Base-by-base conservation (phyloP, 2,888 invertebrate species). In the Xanthia togata region DNA sequence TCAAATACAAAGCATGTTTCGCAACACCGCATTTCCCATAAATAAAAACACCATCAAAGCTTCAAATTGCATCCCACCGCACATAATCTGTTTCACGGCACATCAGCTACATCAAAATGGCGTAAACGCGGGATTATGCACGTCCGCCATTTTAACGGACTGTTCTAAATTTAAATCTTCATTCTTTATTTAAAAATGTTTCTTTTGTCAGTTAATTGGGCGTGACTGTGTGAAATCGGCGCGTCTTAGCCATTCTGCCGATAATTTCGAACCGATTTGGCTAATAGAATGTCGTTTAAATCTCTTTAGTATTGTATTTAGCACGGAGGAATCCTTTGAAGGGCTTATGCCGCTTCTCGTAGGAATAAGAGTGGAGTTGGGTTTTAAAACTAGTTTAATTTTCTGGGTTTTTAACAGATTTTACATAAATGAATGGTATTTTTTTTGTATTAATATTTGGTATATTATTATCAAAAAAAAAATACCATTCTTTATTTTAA, bases 221-320 rank as follows among this genome's bases (percentile, higher is more conserved):
- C 89, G 90, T 90, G 91, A 90, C 90, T 89, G 82, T 84, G 88
- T 83, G 78, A 89, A 91, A 89, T 90, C 83, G 85, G 73, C 17
- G 60, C 83, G 83, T 80, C 87, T 91, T 88, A 88, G 62, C 47
- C 50, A 71, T 87, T 90, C 88, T 86, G 62, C 60, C 74, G 65
- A 82, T 78, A 68, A 78, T 63, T 81, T 76, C 76, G 65, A 72
- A 62, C 59, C 71, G 81, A 80, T 81, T 82, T 80, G 3, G 74
- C 65, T 86, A 80, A 86, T 85, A 86, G 84, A 87, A 81, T 76
- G 79, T 70, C 76, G 59, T 75, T 73, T 89, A 79, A 89, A 89
- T 88, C 89, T 83, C 57, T 63, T 79, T 64, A 57, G 62, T 63
- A 38, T 74, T 50, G 76, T 76, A 82, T 86, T 86, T 79, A 76